Percentiles rank a stretch among this genome's conserved stretches.
Evolutionary conservation across 1,140 invertebrate genomes (phyloP).

Genomic region (Heterodera schachtii): DNA sequence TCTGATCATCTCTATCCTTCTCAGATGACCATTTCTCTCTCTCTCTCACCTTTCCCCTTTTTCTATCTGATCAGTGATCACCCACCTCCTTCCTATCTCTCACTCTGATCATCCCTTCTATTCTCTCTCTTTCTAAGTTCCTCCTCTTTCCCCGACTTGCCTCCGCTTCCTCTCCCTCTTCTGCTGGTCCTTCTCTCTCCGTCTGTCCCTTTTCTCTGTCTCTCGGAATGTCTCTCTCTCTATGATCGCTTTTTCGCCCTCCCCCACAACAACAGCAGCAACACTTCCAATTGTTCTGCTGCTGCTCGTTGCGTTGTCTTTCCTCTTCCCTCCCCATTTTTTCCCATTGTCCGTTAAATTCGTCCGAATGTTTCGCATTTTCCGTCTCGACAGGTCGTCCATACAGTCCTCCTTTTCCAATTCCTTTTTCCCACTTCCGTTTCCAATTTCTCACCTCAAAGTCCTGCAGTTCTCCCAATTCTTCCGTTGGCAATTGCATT

Average conservation of each 20-base stretch:
- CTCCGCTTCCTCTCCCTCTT: not conserved
- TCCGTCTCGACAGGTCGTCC: constrained; percentile 81
- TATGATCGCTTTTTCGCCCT: not conserved
- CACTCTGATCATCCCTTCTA: not conserved
- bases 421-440: too few species aligned
- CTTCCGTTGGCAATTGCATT: constrained; percentile 85
- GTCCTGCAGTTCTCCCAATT: constrained; percentile 88
- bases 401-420: constrained; percentile 80
- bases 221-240: not conserved
- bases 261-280: not conserved
- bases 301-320: too few species aligned
- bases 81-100: not conserved
- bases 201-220: not conserved
- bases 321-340: not conserved
- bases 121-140: not conserved
- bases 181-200: too few species aligned
- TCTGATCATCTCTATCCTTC: too few species aligned
- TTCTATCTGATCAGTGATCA: too few species aligned
- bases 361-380: constrained; percentile 61
- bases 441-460: constrained; percentile 73
- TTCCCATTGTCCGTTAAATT: not conserved
- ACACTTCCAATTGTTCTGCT: not conserved
- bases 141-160: too few species aligned
- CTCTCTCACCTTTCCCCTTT: too few species aligned
- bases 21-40: too few species aligned